A percentile compares a stretch with the other conserved stretches of the same genome.
These are phyloP conservation scores for Lasioglossum morio DNA, from an alignment of 2,888 invertebrate species.

Conservation along the genomic window DNA sequence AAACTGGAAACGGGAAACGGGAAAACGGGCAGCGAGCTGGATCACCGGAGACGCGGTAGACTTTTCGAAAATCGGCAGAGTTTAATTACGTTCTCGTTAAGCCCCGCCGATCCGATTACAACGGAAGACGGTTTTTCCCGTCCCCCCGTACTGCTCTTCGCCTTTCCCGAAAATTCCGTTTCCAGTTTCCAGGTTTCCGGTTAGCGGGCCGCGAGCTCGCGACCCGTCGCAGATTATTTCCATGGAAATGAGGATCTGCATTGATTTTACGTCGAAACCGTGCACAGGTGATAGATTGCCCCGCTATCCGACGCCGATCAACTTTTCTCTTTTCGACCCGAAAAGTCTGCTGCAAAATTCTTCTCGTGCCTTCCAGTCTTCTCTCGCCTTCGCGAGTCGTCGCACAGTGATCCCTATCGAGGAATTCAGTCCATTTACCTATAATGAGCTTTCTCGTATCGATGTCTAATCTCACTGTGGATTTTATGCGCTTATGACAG, in stretches of 20 bases:
- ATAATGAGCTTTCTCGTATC: too few relatives aligned
- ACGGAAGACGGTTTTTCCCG: constrained; percentile 40
- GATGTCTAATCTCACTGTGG: too few relatives aligned
- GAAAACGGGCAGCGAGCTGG: not conserved
- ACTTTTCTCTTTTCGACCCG: constrained; percentile 39
- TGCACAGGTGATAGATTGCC: constrained; percentile 61
- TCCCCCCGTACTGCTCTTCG: not conserved
- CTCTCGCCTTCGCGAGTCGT: not conserved
- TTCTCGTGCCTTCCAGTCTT: not conserved
- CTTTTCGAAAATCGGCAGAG: constrained; percentile 47
- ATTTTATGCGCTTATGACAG: too few relatives aligned
- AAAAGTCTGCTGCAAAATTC: constrained; percentile 35
- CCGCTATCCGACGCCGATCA: constrained; percentile 50
- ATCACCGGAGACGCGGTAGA: not conserved
- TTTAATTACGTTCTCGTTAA: constrained; percentile 63
- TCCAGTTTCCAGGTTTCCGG: not conserved
- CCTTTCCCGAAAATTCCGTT: constrained; percentile 14
- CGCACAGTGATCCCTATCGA: too few relatives aligned
- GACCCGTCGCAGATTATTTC: constrained; percentile 61
- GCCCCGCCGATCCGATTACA: constrained; percentile 48
- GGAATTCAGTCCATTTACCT: too few relatives aligned
- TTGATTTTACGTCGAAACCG: constrained; percentile 70
- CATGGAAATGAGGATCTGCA: constrained; percentile 72
- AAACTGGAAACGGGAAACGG: not conserved
- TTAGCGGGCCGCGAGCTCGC: constrained; percentile 28